Percentiles rank a stretch among this genome's conserved stretches.
Conservation (phyloP, 2,797 vertebrate species). For the Parauchenoglanis ngamensis region DNA sequence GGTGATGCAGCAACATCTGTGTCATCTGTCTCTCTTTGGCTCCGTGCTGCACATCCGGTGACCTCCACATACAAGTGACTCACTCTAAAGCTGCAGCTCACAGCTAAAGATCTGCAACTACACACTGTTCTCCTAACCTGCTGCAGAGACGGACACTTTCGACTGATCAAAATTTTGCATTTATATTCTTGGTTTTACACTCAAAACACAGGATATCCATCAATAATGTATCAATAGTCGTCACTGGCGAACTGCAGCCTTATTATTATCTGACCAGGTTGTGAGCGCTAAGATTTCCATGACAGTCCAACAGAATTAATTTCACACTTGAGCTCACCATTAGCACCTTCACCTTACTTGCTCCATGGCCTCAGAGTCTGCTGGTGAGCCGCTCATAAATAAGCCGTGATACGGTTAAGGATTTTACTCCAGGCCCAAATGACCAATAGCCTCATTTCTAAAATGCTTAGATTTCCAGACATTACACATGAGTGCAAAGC, state of each 20-base stretch:
- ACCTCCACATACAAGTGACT: slow-evolving; percentile 54
- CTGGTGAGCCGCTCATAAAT: neutral
- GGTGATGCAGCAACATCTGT: slow-evolving; percentile 69
- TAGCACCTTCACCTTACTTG: neutral
- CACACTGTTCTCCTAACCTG: neutral
- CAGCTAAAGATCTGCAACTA: neutral
- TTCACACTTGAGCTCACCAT: neutral
- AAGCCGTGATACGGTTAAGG: neutral
- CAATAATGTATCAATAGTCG: neutral
- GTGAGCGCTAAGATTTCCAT: neutral
- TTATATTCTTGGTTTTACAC: neutral
- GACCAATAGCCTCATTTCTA: neutral
- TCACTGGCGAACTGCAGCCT: neutral
- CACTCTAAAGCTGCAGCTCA: slow-evolving; percentile 8
- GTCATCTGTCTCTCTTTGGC: slow-evolving; percentile 62
- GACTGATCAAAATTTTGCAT: neutral
- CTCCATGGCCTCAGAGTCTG: neutral
- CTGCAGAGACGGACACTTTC: neutral
- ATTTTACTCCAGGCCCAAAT: neutral
- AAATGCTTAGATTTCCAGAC: neutral
- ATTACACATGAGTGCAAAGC: neutral
- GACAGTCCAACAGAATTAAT: neutral
- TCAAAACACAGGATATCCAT: neutral
- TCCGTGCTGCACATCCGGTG: slow-evolving; percentile 63
- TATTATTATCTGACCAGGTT: neutral